These are phyloP conservation scores for Cetoscarus ocellatus DNA, from an alignment of 2,797 vertebrate species.

Conservation along the genomic window DNA sequence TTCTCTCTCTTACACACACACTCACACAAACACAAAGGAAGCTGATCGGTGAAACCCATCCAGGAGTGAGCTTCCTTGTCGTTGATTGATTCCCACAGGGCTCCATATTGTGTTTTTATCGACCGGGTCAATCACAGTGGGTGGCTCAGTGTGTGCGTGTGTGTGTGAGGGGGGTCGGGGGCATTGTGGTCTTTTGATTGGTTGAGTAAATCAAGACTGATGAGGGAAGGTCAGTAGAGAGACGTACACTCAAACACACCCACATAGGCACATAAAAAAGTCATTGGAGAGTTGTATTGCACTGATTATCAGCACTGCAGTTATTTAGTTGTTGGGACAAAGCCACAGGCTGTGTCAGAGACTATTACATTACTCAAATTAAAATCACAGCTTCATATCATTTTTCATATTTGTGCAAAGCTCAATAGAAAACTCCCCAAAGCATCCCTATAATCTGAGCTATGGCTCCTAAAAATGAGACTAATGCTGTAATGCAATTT, in stretches of 20 bases:
- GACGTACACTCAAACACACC: not conserved
- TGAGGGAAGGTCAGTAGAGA: constrained; percentile 29
- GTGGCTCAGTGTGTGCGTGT: constrained; percentile 5
- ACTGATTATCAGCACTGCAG: too few relatives aligned
- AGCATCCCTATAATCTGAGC: too few relatives aligned
- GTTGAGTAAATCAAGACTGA: constrained; percentile 44
- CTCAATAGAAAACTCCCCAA: too few relatives aligned
- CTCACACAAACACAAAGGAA: not conserved
- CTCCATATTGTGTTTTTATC: constrained; percentile 49
- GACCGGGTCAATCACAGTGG: constrained; percentile 35
- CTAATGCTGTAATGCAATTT: too few relatives aligned
- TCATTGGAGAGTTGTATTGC: too few relatives aligned
- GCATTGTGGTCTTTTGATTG: constrained; percentile 14
- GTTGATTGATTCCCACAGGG: constrained; percentile 51
- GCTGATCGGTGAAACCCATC: constrained; percentile 18
- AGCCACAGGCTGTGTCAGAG: too few relatives aligned
- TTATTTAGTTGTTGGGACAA: too few relatives aligned
- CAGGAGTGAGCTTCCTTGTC: constrained; percentile 11
- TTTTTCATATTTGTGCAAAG: too few relatives aligned
- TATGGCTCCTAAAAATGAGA: too few relatives aligned
- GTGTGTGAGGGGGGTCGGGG: not conserved
- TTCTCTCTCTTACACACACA: not conserved
- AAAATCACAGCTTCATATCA: too few relatives aligned
- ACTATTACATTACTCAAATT: too few relatives aligned
- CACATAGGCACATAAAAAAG: not conserved